phyloP scores from a whole-genome alignment of 2,113 vertebrate genomes.

The Bos taurus region DNA sequence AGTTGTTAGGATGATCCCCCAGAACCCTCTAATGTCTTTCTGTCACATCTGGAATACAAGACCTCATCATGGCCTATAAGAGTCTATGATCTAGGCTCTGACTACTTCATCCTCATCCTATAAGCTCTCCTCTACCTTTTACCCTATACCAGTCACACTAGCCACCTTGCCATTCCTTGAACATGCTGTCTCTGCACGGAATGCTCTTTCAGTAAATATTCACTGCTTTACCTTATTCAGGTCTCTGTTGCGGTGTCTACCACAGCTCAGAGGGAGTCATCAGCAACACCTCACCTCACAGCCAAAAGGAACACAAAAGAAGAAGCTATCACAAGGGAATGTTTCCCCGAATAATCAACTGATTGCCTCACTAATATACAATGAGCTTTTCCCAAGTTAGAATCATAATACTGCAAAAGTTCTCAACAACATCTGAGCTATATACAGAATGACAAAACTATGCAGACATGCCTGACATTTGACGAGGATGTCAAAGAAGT shows the following conservation, averaged over 20 bases:
- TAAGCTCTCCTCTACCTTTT: not conserved
- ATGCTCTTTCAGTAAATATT: not conserved
- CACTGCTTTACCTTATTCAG: not conserved
- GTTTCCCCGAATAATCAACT: not conserved
- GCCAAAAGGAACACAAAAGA: not conserved
- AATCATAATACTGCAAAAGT: not conserved
- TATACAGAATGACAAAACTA: not conserved
- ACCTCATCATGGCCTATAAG: not conserved
- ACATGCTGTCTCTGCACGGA: not conserved
- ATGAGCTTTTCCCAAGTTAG: not conserved
- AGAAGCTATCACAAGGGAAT: not conserved
- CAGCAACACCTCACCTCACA: not conserved
- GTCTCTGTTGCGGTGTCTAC: not conserved
- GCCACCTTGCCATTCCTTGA: not conserved
- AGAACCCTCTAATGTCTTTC: not conserved
- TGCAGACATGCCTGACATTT: slow-evolving; percentile 90
- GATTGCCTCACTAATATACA: not conserved
- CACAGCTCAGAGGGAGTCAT: not conserved
- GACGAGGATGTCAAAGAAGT: slow-evolving; percentile 95
- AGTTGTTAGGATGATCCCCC: not conserved
- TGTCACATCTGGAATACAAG: not conserved
- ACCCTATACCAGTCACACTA: not conserved
- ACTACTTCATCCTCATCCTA: not conserved
- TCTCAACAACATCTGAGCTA: not conserved
- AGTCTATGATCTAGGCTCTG: not conserved